Evolutionary conservation across 2,797 vertebrate species (phyloP), one percentile per base, ranked within the genome.

Genomic region (Peromyscus melanophrys): DNA sequence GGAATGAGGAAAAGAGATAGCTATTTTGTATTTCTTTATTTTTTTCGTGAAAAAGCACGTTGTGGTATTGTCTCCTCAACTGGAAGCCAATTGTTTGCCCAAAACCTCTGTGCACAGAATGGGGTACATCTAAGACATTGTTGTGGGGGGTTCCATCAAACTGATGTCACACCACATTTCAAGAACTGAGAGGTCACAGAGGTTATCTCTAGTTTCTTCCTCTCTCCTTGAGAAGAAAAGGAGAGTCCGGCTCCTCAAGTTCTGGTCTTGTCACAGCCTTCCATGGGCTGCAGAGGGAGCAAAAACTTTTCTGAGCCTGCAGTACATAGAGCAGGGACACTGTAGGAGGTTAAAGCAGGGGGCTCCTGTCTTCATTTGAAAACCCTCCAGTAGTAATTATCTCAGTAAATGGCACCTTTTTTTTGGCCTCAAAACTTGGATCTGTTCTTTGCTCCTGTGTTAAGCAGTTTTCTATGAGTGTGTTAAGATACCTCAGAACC

Each of bases 1-100:
- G 98, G 99, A 99, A 99, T 98, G 98, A 99, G 98, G 98, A 99
- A 99, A 98, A 98, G 80, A 96, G 95, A 94, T 92, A 96, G 92
- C 76, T 95, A 55, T 87, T 87, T 96, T 96, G 87, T 90, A 78
- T 96, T 92, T 92, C 71, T 97, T 93, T 92, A 46, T 89, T 97
- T 98, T 46, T 97, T 94, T 40, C 88, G 88, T 95, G 94, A 88
- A 96, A 96, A 88, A 95, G 49, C 7, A 81, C 84, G 63, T 93
- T 93, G 75, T 90, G 71, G 95, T 92, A 94, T 65, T 92, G 90
- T 91, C 93, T 95, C 97, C 95, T 96, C 86, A 97, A 89, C 65
- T 89, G 96, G 93, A 1, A 2, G 95, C 37, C 86, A 69, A 91
- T 57, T 12, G 37, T 94, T 94, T 93, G 88, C 80, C 94, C 88